A percentile compares a stretch with the other conserved stretches of the same genome.
Conservation (phyloP, 2,113 vertebrate species). For the Pterocles burchelli region DNA sequence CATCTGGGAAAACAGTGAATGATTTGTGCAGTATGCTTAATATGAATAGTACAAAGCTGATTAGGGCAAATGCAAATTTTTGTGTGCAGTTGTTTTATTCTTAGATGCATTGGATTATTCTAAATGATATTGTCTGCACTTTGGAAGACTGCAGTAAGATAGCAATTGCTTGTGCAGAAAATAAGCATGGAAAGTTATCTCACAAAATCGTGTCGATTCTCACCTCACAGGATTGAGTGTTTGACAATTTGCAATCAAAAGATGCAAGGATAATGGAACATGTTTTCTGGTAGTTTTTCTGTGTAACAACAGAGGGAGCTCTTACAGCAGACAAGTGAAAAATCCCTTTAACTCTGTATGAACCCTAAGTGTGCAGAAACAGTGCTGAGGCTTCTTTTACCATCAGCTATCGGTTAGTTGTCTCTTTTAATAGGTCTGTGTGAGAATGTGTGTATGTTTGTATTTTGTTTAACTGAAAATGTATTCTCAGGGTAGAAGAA, state of each 20-base stretch:
- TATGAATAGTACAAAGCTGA: not conserved
- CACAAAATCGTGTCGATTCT: constrained; percentile 54
- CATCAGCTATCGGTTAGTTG: not conserved
- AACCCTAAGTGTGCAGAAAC: not conserved
- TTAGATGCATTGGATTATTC: constrained; percentile 53
- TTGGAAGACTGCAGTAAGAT: constrained; percentile 56
- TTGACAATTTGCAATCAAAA: constrained; percentile 34
- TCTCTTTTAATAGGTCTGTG: not conserved
- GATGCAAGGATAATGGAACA: constrained; percentile 42
- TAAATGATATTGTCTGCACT: not conserved
- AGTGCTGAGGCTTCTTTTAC: not conserved
- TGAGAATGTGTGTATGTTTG: not conserved
- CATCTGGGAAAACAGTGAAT: not conserved
- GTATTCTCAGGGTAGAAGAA: not conserved
- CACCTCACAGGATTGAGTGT: constrained; percentile 28
- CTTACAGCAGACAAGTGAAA: not conserved
- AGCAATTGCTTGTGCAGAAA: constrained; percentile 35
- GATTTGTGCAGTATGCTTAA: not conserved
- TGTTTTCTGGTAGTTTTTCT: constrained; percentile 60
- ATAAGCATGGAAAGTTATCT: constrained; percentile 25
- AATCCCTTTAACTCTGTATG: not conserved
- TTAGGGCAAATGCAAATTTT: not conserved
- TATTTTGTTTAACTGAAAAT: not conserved
- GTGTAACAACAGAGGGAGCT: constrained; percentile 64
- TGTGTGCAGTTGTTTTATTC: not conserved